These are phyloP conservation scores for Loris lydekkerianus DNA, from an alignment of 2,797 vertebrate species.

Conservation along the genomic window DNA sequence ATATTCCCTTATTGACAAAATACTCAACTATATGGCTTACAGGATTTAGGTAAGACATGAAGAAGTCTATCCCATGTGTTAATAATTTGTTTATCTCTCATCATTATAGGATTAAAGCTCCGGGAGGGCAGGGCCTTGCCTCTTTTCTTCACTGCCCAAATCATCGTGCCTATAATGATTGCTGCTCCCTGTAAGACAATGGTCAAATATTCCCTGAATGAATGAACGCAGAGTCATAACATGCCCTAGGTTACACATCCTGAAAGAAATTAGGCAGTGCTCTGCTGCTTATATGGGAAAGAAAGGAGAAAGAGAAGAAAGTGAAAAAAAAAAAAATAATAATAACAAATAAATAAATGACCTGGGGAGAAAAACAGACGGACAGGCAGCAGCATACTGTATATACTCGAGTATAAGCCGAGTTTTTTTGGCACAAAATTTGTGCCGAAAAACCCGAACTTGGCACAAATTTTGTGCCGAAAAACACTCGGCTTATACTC, in stretches of 20 bases:
- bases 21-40: neutral
- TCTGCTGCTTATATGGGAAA: neutral
- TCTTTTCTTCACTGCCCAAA: neutral
- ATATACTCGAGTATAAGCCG: too few species aligned
- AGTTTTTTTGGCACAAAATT: too few species aligned
- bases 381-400: neutral
- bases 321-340: too few species aligned
- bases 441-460: too few species aligned
- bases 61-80: neutral
- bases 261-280: neutral
- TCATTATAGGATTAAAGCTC: neutral
- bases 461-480: too few species aligned
- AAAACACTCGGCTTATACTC: too few species aligned
- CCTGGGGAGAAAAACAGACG: neutral
- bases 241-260: neutral
- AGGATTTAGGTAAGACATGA: neutral
- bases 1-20: neutral
- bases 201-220: neutral
- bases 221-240: neutral
- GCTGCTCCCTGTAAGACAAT: neutral
- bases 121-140: neutral
- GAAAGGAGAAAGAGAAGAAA: neutral
- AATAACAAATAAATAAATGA: too few species aligned
- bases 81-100: neutral
- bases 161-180: too few species aligned